Conservation (phyloP, 2,113 vertebrate genomes). For the Gnathonemus longibarbis region DNA sequence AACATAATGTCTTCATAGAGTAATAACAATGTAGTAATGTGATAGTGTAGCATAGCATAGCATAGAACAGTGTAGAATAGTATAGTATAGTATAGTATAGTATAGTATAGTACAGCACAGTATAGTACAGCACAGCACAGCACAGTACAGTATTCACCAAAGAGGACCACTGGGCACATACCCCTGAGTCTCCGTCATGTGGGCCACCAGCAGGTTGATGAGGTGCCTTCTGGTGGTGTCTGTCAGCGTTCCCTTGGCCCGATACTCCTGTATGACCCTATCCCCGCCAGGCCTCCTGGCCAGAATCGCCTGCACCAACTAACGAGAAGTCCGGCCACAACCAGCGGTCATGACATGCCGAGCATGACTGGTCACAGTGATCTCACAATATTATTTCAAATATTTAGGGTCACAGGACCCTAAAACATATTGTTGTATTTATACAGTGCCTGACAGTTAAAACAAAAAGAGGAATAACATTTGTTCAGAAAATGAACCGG, state of each 20-base stretch:
- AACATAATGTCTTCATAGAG: neutral
- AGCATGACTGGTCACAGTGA: neutral
- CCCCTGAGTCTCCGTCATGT: conserved; percentile 24
- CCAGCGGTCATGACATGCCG: neutral
- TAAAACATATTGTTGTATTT: neutral
- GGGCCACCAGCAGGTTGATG: conserved; percentile 21
- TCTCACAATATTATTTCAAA: neutral
- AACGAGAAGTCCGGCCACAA: neutral
- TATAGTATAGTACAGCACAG: too few relatives aligned
- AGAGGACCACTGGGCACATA: neutral
- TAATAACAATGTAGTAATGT: neutral
- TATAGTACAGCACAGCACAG: neutral
- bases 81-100: neutral
- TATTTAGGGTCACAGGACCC: neutral
- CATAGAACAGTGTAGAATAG: neutral
- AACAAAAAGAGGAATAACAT: neutral
- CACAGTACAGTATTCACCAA: neutral
- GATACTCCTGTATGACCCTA: conserved; percentile 15
- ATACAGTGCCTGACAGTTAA: neutral
- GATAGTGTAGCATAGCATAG: neutral
- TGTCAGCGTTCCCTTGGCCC: conserved; percentile 16
- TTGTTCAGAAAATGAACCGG: neutral
- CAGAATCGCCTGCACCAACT: conserved; percentile 18
- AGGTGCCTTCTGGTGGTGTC: conserved; percentile 23
- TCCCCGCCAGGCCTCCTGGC: conserved; percentile 18